Evolutionary conservation across 92 coral and sea anemone species (phyloP).

Genomic region (Phenganax stokvisi): DNA sequence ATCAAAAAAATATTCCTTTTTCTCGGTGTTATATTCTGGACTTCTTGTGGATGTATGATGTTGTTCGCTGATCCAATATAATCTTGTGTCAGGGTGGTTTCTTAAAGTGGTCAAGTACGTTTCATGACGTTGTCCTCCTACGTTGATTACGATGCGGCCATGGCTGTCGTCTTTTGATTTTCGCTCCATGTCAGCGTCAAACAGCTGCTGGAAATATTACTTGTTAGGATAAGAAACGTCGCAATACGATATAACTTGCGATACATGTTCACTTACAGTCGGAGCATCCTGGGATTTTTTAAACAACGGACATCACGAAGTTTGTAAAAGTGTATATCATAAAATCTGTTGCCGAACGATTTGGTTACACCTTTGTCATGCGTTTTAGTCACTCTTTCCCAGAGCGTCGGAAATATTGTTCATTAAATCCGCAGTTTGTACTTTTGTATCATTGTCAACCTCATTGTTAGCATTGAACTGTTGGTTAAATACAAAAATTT

Average conservation of each 20-base stretch:
- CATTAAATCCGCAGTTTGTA: no score
- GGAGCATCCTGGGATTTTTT: no score
- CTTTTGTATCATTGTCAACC: no score
- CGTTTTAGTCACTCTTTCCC: no score
- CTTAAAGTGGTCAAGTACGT: constrained; percentile 74
- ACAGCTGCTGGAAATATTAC: constrained; percentile 15
- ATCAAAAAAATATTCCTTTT: constrained; percentile 89
- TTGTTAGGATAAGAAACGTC: background rate
- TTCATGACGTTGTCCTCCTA: constrained; percentile 88
- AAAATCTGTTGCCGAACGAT: no score
- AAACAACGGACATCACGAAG: no score
- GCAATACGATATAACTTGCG: background rate
- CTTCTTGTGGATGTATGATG: constrained; percentile 61
- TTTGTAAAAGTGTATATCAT: no score
- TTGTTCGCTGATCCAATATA: constrained; percentile 75
- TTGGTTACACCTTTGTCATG: no score
- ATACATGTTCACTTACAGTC: no score
- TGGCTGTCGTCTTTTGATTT: constrained; percentile 31
- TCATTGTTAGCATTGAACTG: no score
- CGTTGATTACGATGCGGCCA: constrained; percentile 73
- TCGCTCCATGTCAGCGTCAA: constrained; percentile 28
- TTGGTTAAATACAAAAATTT: no score
- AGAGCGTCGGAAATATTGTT: no score
- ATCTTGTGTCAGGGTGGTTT: constrained; percentile 91
- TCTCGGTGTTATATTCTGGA: constrained; percentile 65